These are phyloP conservation scores for Aphelenchoides bicaudatus DNA, from an alignment of 2,888 invertebrate genomes.

Conservation along the genomic window DNA sequence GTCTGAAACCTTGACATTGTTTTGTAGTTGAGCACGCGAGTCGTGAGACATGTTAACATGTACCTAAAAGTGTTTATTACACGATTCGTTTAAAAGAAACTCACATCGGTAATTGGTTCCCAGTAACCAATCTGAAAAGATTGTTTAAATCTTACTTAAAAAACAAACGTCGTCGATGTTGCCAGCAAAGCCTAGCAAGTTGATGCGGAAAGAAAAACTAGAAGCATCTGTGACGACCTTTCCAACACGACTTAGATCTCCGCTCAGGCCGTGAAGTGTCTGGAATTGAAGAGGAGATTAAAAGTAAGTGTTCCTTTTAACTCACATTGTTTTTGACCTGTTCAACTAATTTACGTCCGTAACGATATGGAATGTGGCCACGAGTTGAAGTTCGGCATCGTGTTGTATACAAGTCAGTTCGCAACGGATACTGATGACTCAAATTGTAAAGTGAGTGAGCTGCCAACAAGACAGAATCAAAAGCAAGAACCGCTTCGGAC, in stretches of 20 bases:
- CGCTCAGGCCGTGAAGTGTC: slow-evolving; percentile 32
- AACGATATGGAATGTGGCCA: slow-evolving; percentile 42
- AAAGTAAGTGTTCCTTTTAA: not conserved
- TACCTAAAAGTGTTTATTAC: too few relatives aligned
- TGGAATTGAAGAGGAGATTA: not conserved
- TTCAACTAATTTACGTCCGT: slow-evolving; percentile 42
- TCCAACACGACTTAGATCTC: slow-evolving; percentile 29
- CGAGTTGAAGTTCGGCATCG: slow-evolving; percentile 44
- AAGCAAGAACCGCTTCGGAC: slow-evolving; percentile 41
- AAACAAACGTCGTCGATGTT: slow-evolving; percentile 46
- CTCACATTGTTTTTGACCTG: slow-evolving; percentile 38
- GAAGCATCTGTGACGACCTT: slow-evolving; percentile 33
- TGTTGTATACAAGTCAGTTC: slow-evolving; percentile 37
- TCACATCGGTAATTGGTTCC: slow-evolving; percentile 53
- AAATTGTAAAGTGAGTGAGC: slow-evolving; percentile 32
- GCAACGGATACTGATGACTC: slow-evolving; percentile 24
- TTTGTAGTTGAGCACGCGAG: slow-evolving; percentile 52
- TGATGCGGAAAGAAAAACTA: slow-evolving; percentile 57
- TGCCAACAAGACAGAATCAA: slow-evolving; percentile 40
- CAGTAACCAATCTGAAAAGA: slow-evolving; percentile 55
- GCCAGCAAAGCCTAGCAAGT: slow-evolving; percentile 57
- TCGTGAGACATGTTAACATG: slow-evolving; percentile 56
- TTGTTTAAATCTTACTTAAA: slow-evolving; percentile 8
- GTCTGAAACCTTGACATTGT: slow-evolving; percentile 59
- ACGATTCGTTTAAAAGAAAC: too few relatives aligned